These are phyloP conservation scores for Philotrypesis tridentata DNA, from an alignment of 1,140 invertebrate species.

Conservation along the genomic window DNA sequence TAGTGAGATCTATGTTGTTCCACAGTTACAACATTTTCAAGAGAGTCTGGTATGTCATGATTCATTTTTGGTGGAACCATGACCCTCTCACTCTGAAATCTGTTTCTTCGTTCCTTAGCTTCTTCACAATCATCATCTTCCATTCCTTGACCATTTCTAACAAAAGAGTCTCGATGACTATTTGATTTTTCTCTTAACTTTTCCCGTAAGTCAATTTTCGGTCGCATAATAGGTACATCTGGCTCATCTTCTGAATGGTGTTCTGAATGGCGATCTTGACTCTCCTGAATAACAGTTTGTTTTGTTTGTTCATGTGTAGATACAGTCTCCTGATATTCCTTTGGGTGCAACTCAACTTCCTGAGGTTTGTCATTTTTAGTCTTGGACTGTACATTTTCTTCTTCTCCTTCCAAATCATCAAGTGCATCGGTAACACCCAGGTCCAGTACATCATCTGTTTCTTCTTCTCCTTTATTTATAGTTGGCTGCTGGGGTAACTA, in stretches of 20 bases:
- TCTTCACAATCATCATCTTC: conserved; percentile 70
- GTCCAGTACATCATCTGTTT: conserved; percentile 72
- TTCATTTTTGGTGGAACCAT: conserved; percentile 65
- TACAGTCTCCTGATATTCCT: conserved; percentile 47
- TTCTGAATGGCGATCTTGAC: conserved; percentile 34
- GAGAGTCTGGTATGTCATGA: conserved; percentile 66
- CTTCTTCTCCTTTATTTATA: conserved; percentile 74
- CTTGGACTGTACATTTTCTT: conserved; percentile 67
- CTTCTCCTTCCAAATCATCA: conserved; percentile 71
- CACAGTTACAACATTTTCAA: conserved; percentile 66
- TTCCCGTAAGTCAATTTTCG: conserved; percentile 44
- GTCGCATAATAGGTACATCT: background rate
- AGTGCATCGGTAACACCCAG: conserved; percentile 71
- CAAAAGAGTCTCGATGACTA: conserved; percentile 53
- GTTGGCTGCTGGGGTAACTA: conserved; percentile 73
- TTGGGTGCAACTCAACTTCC: conserved; percentile 52
- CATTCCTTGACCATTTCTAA: conserved; percentile 58
- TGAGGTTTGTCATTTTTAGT: conserved; percentile 24
- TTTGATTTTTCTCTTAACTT: conserved; percentile 32
- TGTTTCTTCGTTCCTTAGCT: conserved; percentile 66
- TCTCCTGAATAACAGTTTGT: conserved; percentile 14
- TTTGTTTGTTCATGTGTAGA: conserved; percentile 44
- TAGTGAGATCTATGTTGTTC: conserved; percentile 58
- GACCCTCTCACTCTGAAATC: conserved; percentile 69
- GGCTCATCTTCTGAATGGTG: conserved; percentile 36